A percentile compares a stretch with the other conserved stretches of the same genome.
These are phyloP conservation scores for Cephus rjabovi DNA, from an alignment of 2,888 invertebrate genomes.

Conservation along the genomic window DNA sequence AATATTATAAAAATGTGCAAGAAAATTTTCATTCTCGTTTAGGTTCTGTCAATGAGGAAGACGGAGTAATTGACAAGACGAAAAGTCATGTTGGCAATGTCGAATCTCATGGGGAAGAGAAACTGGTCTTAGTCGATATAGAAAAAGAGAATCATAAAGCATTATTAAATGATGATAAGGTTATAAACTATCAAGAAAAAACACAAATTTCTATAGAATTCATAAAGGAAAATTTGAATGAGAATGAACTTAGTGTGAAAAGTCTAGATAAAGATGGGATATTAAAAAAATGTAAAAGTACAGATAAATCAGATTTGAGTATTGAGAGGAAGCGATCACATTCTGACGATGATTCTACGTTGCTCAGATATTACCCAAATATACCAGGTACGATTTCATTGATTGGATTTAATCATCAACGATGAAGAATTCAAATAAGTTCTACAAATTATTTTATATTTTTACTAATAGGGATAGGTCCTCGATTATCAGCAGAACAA, in stretches of 20 bases:
- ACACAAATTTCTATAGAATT: not conserved
- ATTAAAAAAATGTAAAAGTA: not conserved
- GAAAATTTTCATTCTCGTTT: not conserved
- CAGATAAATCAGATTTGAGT: constrained; percentile 14
- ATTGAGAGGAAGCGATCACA: constrained; percentile 22
- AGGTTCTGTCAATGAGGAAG: not conserved
- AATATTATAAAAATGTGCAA: not conserved
- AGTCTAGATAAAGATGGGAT: not conserved
- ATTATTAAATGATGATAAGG: constrained; percentile 12
- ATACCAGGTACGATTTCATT: constrained; percentile 47
- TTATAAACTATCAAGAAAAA: not conserved
- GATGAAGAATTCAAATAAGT: not conserved
- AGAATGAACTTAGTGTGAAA: constrained; percentile 5
- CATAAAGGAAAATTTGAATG: not conserved
- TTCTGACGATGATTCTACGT: constrained; percentile 22
- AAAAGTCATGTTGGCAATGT: not conserved
- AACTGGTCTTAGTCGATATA: not conserved
- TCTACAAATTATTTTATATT: not conserved
- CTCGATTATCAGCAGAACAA: constrained; percentile 51
- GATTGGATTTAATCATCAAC: not conserved
- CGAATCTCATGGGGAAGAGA: not conserved
- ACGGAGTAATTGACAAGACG: not conserved
- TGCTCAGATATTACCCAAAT: constrained; percentile 46
- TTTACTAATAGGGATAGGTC: constrained; percentile 53
- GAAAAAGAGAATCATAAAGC: not conserved